Conservation (phyloP, 2,113 vertebrate genomes). For the Excalfactoria chinensis region DNA sequence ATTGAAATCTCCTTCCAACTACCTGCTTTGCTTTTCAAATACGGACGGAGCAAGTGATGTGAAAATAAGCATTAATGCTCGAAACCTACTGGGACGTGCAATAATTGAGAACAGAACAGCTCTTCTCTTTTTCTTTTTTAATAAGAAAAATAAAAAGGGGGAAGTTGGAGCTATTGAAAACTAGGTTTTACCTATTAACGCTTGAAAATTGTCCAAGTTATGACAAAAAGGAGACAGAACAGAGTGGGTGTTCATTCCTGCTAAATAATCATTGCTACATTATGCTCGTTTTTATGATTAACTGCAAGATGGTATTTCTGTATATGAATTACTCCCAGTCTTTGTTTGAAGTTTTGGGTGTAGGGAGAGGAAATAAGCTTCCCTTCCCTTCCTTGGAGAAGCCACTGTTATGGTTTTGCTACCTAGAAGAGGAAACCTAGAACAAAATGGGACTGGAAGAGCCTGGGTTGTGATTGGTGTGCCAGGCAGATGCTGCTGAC, state of each 20-base stretch:
- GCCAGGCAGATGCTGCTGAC: neutral
- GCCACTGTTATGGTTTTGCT: neutral
- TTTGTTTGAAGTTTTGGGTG: constrained; percentile 1
- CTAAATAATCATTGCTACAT: neutral
- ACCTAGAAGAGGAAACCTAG: neutral
- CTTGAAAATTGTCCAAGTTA: constrained; percentile 1
- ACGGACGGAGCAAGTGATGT: neutral
- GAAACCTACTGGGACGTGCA: neutral
- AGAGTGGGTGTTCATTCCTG: neutral
- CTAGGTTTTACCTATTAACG: neutral
- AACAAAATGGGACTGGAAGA: neutral
- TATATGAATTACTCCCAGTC: neutral
- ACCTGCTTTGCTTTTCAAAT: neutral
- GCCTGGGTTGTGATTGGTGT: neutral
- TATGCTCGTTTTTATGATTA: neutral
- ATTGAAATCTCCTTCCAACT: neutral
- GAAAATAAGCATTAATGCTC: neutral
- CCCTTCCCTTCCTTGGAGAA: neutral
- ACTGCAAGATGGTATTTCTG: neutral
- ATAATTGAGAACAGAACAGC: neutral
- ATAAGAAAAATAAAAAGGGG: neutral
- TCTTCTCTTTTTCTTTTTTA: neutral
- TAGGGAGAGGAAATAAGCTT: neutral
- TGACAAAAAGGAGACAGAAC: neutral
- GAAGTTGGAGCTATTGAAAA: neutral